Base-by-base conservation (phyloP, 2,797 vertebrate species). In the Lithobates pipiens region DNA sequence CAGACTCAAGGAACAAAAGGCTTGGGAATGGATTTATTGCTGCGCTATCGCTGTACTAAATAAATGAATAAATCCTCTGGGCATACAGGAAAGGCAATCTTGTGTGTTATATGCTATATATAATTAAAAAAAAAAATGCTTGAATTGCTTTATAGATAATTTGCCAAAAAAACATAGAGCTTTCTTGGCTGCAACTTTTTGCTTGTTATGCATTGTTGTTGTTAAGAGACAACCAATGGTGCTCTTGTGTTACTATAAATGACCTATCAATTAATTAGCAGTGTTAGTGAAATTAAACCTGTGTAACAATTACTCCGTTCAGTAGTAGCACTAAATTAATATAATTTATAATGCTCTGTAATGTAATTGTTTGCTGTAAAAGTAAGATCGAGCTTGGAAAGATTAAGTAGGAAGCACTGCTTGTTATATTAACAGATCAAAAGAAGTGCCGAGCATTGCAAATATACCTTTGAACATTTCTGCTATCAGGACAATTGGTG, bases 261-360 rank as follows among this genome's bases (percentile, higher is more conserved):
- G 77, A 80, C 76, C 76, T 83, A 76, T 80, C 86, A 39, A 80
- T 80, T 87, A 79, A 87, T 79, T 84, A 87, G 61, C 85, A 61
- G 57, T 34, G 42, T 87, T 83, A 83, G 77, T 76, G 74, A 69
- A 79, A 87, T 87, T 69, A 87, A 87, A 80, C 70, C 46, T 29
- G 27, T 61, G 44, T 76, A 83, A 76, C 86, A 79, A 80, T 84
- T 42, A 80, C 70, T 32, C 46, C 29, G 2, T 42, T 70, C 61
- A 32, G 78, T 65, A 25, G 29, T 63, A 50, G n/a, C 70, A 75
- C 23, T 44, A 75, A 79, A 84, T 80, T 76, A 74, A 76, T 83
- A 67, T 83, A 75, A 77, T 84, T 29, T 82, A 77, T 82, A 23
- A 34, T 82, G 44, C 46, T 34, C 32, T 42, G 57, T 68, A 67